These are phyloP conservation scores for Hemiscyllium ocellatum DNA, from an alignment of 2,113 vertebrate genomes.

Conservation along the genomic window DNA sequence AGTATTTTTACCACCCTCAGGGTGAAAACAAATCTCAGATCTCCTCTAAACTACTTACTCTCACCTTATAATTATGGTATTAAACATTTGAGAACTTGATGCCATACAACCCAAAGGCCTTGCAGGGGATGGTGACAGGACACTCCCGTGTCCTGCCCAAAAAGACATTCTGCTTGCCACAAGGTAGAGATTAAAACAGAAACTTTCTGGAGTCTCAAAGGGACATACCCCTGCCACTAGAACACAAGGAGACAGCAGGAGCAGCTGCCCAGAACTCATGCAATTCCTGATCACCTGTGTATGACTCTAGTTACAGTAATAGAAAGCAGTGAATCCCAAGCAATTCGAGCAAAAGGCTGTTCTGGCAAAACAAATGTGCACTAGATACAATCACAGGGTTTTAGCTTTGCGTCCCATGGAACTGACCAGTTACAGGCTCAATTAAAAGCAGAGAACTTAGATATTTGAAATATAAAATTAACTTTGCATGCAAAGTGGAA, in stretches of 20 bases:
- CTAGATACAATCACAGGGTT: not conserved
- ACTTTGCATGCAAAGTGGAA: not conserved
- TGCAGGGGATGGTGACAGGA: not conserved
- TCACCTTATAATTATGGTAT: no score
- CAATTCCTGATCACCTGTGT: not conserved
- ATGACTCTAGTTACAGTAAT: not conserved
- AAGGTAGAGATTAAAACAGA: not conserved
- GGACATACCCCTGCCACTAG: not conserved
- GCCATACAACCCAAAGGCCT: not conserved
- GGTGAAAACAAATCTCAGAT: no score
- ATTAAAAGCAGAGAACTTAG: not conserved
- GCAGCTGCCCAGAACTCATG: not conserved
- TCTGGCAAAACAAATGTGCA: not conserved
- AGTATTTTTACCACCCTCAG: no score
- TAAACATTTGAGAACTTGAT: not conserved
- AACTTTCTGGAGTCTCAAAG: not conserved
- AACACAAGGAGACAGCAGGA: not conserved
- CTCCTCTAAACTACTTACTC: no score
- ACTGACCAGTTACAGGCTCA: not conserved
- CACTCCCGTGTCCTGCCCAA: not conserved
- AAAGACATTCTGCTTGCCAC: not conserved
- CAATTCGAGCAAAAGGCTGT: not conserved
- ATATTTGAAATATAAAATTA: not conserved
- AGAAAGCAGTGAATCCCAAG: not conserved
- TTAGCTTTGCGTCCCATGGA: not conserved